Conservation (phyloP, 2,113 vertebrate species). For the Edolisoma coerulescens region DNA sequence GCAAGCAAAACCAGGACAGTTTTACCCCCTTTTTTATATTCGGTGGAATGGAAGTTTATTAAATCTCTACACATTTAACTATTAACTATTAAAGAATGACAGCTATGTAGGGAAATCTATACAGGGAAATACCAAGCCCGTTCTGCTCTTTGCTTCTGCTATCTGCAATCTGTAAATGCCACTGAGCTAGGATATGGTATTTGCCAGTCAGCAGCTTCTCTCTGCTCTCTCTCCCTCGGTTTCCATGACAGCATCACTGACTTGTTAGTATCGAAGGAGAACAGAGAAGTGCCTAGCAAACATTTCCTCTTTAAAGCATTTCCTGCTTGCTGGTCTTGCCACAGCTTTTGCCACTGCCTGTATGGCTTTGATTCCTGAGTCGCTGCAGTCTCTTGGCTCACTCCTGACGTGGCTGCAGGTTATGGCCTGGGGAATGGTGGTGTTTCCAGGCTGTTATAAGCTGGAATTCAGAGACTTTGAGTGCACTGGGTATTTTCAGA, state of each 20-base stretch:
- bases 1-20: not conserved
- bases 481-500: not conserved
- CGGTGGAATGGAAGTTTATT: not conserved
- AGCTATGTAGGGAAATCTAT: not conserved
- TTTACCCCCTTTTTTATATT: not conserved
- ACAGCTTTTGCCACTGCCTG: not conserved
- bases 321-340: not conserved
- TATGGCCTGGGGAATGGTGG: not conserved
- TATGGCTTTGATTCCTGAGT: not conserved
- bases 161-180: not conserved
- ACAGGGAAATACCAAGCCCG: not conserved
- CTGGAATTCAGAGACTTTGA: not conserved
- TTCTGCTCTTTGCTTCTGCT: not conserved
- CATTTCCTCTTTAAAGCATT: not conserved
- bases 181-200: not conserved
- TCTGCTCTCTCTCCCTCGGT: not conserved
- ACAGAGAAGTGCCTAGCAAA: not conserved
- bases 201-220: slow-evolving; percentile 1
- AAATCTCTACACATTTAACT: not conserved
- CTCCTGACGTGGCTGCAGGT: not conserved
- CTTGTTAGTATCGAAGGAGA: not conserved
- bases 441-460: not conserved
- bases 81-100: not conserved
- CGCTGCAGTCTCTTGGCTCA: not conserved
- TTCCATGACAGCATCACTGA: slow-evolving; percentile 30